phyloP scores from a whole-genome alignment of 2,888 invertebrate species.

The Leptinotarsa rubiginosa region DNA sequence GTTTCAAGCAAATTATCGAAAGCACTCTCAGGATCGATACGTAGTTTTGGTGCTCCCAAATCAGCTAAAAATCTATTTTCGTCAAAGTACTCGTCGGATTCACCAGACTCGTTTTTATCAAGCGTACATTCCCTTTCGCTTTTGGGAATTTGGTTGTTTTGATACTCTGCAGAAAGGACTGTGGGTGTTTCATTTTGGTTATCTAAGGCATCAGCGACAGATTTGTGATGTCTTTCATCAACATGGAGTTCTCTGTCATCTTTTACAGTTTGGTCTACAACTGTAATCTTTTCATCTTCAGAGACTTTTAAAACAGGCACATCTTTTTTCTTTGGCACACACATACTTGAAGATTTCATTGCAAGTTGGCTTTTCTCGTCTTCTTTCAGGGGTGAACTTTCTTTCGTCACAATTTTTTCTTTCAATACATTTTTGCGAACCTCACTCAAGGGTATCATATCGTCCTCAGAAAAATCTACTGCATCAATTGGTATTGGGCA shows the following conservation, averaged over 20 bases:
- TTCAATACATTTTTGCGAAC: background rate
- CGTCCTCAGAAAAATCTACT: background rate
- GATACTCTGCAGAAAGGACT: background rate
- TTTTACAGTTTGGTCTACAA: background rate
- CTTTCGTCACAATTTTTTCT: background rate
- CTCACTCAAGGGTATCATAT: background rate
- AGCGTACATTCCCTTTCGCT: background rate
- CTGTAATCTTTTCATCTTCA: background rate
- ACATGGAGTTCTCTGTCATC: background rate
- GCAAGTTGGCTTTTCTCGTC: background rate
- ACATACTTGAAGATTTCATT: background rate
- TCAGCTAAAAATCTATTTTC: background rate
- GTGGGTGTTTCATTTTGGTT: background rate
- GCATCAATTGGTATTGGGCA: background rate
- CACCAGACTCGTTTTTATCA: background rate
- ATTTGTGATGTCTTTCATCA: background rate
- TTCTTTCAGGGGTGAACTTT: background rate
- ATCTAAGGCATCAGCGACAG: background rate
- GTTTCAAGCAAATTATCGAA: conserved; percentile 3
- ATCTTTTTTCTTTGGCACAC: background rate
- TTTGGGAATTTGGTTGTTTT: background rate
- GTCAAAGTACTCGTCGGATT: background rate
- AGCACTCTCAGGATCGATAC: background rate
- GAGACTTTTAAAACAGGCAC: background rate
- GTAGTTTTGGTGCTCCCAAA: background rate